These are phyloP conservation scores for Chaetops frenatus DNA, from an alignment of 2,113 vertebrate species.

Conservation along the genomic window DNA sequence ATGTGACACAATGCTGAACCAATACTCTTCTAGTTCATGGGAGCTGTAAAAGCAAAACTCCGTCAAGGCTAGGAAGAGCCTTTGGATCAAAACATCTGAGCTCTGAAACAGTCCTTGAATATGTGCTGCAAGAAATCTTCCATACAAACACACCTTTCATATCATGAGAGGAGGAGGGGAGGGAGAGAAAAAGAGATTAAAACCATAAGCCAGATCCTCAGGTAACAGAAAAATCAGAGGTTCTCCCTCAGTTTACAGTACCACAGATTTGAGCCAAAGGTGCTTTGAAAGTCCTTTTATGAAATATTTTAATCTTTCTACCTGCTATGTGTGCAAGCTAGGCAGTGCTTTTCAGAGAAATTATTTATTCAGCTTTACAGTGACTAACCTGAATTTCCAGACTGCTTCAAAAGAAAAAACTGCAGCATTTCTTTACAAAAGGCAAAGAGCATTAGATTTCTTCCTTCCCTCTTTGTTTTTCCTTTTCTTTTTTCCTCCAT, in stretches of 20 bases:
- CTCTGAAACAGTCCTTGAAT: not conserved
- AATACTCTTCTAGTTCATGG: not conserved
- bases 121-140: not conserved
- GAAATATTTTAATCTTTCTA: not conserved
- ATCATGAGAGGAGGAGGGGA: not conserved
- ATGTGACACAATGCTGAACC: not conserved
- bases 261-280: not conserved
- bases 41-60: not conserved
- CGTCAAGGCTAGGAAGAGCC: not conserved
- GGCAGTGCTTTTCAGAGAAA: not conserved
- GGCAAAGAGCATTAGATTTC: not conserved
- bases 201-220: not conserved
- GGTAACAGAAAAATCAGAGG: constrained; percentile 14
- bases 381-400: constrained; percentile 50
- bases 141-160: not conserved
- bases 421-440: not conserved
- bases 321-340: not conserved
- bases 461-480: not conserved
- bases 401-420: constrained; percentile 25
- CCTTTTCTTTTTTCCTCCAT: not conserved
- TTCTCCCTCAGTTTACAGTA: not conserved
- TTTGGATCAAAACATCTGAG: not conserved
- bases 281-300: not conserved
- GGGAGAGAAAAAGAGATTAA: not conserved
- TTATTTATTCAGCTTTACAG: constrained; percentile 42